Evolutionary conservation across 2,113 vertebrate species (phyloP), one percentile per base, ranked within the genome.

Genomic region (Pelecanus crispus): DNA sequence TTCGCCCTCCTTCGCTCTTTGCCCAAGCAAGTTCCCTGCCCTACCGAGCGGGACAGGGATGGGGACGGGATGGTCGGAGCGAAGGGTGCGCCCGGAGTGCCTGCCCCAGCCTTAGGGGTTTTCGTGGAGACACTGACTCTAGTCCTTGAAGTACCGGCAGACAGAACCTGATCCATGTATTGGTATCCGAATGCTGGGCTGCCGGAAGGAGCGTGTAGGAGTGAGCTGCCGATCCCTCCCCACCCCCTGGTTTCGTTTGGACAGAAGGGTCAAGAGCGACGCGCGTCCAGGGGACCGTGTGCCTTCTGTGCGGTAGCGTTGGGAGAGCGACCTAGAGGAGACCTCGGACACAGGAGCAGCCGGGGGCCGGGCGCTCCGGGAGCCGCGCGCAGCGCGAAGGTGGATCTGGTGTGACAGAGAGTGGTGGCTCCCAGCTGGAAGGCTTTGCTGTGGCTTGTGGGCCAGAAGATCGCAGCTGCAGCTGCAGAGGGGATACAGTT

Each of bases 251-350:
- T 22, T 49, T 55, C 4, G 5, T 34, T 53, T 22, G 44, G 77
- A 25, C 22, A 12, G 59, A 14, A 49, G 29, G 44, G 31, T 65
- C 44, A 29, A 50, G 75, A 59, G 38, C 2, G 2, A 10, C 1
- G 1, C 1, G 3, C 32, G 47, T 61, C 4, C 0, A 73, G 53
- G 28, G 26, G 24, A 38, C 40, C 5, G 0, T 59, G 55, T 32
- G 32, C 53, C 10, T 25, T 22, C 40, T n/a, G 44, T 28, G 28
- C 2, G 0, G 2, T 47, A 10, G 19, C 2, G 1, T 7, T 50
- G 53, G 66, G 29, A 55, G 65, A 55, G 24, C 40, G 29, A 3
- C 74, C 28, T 26, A 4, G 36, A 50, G 31, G 32, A 67, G 83
- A 38, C 22, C 20, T 20, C 1, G 8, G 66, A 22, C 3, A 1